Evolutionary conservation across 2,888 invertebrate genomes (phyloP), one percentile per base, ranked within the genome.

Genomic region (Spilosoma lubricipeda): DNA sequence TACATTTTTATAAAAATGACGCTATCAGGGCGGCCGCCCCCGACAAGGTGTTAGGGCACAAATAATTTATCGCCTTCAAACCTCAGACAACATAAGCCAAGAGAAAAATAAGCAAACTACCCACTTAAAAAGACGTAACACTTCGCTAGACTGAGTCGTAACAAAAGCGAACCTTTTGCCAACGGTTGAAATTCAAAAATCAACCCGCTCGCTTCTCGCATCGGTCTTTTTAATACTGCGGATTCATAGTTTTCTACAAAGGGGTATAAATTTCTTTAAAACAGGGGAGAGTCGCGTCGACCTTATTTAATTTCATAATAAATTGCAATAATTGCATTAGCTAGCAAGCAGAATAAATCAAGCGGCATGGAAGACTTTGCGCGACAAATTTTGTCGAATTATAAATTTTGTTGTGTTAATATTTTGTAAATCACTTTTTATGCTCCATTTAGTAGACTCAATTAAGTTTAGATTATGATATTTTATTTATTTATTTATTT

Each of bases 271-370:
- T 94, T 93, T 91, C 84, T 89, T 86, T 81, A 87, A 78, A 81
- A 80, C 79, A 81, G 82, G 90, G 91, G 91, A 90, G 87, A 87
- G 90, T 88, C 89, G 91, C 89, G 91, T 90, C 92, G 91, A 90
- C 92, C 91, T 93, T 93, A 94, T 94, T 94, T 95, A 95, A 95
- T 94, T 94, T 95, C 91, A 92, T 93, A 93, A 94, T 95, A 95
- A 95, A 95, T 95, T 94, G 94, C 92, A 93, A 94, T 95, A 94
- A 95, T 95, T 95, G 92, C 95, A 93, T 95, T 94, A 94, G 91
- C 86, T 86, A 88, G 86, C 89, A 84, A 86, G 87, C 86, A 87
- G 88, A 90, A 93, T 94, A 93, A 94, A 94, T 94, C 93, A 92
- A 90, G 88, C 87, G 91, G 86, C 85, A 82, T 84, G 81, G 79